Conservation (phyloP, 2,888 invertebrate species). For the Lampropteryx suffumata region DNA sequence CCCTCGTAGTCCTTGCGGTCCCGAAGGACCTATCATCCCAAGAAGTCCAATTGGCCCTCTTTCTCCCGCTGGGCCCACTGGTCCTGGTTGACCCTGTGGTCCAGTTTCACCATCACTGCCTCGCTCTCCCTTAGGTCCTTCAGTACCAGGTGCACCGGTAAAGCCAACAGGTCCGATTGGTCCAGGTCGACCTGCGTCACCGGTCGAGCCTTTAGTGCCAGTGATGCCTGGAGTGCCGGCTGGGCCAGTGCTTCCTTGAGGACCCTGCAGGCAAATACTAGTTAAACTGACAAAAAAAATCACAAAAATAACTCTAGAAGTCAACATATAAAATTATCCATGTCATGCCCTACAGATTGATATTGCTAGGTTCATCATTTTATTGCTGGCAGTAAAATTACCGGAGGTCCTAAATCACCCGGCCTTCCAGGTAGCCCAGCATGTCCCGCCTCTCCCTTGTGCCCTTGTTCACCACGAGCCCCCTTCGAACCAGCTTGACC, state of each 20-base stretch:
- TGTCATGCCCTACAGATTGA: too few relatives aligned
- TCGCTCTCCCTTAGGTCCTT: constrained; percentile 89
- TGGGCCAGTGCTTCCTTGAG: constrained; percentile 86
- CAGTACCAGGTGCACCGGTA: constrained; percentile 87
- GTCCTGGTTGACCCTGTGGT: constrained; percentile 86
- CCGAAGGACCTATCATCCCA: constrained; percentile 85
- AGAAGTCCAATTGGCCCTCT: constrained; percentile 84
- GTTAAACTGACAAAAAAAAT: too few relatives aligned
- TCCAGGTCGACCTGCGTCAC: constrained; percentile 88
- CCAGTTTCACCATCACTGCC: constrained; percentile 88
- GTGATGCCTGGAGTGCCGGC: constrained; percentile 86
- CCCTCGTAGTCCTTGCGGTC: constrained; percentile 86
- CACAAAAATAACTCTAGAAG: too few relatives aligned
- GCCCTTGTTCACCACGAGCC: constrained; percentile 88
- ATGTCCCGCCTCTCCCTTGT: constrained; percentile 88
- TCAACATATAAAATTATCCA: too few relatives aligned
- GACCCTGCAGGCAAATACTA: constrained; percentile 78
- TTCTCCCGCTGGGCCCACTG: constrained; percentile 87
- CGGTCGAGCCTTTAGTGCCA: constrained; percentile 87
- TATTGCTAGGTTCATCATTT: too few relatives aligned
- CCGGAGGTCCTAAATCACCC: constrained; percentile 88
- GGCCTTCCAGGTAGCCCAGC: constrained; percentile 90
- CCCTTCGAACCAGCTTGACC: constrained; percentile 89
- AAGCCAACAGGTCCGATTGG: constrained; percentile 86
- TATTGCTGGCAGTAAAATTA: constrained; percentile 52